Evolutionary conservation across 2,797 vertebrate species (phyloP).

Genomic region (Falco novaeseelandiae): DNA sequence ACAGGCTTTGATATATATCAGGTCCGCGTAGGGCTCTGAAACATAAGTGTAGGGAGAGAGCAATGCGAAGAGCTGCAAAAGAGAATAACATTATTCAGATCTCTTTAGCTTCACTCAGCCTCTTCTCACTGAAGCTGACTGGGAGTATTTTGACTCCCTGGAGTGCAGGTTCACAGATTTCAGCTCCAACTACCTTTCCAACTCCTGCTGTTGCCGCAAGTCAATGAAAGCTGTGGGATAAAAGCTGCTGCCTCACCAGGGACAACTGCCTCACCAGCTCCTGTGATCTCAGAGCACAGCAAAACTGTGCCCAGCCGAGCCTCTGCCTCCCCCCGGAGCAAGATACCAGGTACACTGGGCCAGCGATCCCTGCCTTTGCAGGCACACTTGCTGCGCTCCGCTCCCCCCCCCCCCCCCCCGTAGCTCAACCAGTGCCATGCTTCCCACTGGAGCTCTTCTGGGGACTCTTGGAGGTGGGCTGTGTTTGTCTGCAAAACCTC

Average conservation of each 20-base stretch:
- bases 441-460: background rate
- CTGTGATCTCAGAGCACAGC: background rate
- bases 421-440: background rate
- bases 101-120: background rate
- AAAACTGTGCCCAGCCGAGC: background rate
- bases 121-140: background rate
- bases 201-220: background rate
- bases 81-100: background rate
- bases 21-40: background rate
- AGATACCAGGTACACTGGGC: background rate
- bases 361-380: background rate
- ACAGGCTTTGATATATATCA: background rate
- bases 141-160: background rate
- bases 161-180: background rate
- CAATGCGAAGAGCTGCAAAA: background rate
- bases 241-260: background rate
- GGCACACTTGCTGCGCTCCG: background rate
- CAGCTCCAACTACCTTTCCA: background rate
- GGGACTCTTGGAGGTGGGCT: background rate
- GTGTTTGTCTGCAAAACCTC: background rate
- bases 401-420: background rate
- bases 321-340: background rate
- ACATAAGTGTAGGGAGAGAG: background rate
- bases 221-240: background rate
- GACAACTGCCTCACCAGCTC: background rate